Evolutionary conservation across 2,888 invertebrate genomes (phyloP), one percentile per base, ranked within the genome.

Genomic region (Campoletis raptor): DNA sequence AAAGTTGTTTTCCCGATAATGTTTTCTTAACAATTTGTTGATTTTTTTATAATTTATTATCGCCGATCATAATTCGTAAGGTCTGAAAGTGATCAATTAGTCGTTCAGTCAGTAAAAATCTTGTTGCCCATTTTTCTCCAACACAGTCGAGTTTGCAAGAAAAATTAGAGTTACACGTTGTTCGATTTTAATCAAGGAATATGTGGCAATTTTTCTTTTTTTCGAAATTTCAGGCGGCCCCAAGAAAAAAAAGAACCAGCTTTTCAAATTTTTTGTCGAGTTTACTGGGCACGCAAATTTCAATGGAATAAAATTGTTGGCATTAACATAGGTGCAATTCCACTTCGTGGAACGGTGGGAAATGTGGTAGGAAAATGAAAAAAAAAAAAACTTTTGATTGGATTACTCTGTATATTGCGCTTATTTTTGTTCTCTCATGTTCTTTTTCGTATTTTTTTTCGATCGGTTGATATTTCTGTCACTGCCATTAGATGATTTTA

Each of bases 401-500:
- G 72, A 82, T 72, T 80, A 83, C 83, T 86, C 83, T 85, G 83
- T 72, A 83, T 37, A 80, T 80, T 66, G 77, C 83, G 80, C 83
- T 83, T 83, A 70, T 80, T 84, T 85, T 83, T 85, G 40, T 77
- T 66, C 24, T 30, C 66, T 40, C 52, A 30, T 30, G n/a, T 76
- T 64, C 15, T 57, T 74, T 54, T 80, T 64, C 70, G 52, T 45
- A 24, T 64, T 52, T 76, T 64, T 54, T 72, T 66, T 54, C 42
- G 69, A 72, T 66, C 73, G 77, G 85, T 89, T 87, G 87, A 87
- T 85, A 82, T 86, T 89, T 89, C 84, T 85, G 86, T 90, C 92
- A 92, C 92, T 92, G 92, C 92, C 92, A 92, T 88, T 91, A 89
- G 88, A 89, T 79, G 85, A 89, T 89, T 89, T 89, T 89, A 85